A percentile compares a stretch with the other conserved stretches of the same genome.
Conservation (phyloP, 1,140 invertebrate genomes). For the Drosophila setifemur region DNA sequence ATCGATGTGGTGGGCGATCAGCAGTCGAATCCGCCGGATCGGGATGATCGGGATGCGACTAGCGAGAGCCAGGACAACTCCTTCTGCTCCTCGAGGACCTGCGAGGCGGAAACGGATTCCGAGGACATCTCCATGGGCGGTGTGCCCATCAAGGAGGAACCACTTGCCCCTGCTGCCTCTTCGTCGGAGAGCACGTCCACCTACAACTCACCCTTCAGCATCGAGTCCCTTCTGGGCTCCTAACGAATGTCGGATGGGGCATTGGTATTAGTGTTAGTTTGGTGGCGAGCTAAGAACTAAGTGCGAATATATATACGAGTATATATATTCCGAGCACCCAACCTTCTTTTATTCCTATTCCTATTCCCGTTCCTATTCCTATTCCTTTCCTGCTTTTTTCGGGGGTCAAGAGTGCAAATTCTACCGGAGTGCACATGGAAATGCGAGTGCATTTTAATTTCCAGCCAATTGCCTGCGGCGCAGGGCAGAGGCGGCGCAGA, state of each 20-base stretch:
- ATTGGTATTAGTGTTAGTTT: background rate
- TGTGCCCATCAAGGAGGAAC: constrained; percentile 19
- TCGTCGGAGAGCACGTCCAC: constrained; percentile 18
- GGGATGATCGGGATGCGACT: background rate
- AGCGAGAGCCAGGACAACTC: constrained; percentile 85
- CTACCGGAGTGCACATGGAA: constrained; percentile 2
- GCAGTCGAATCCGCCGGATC: too few relatives aligned
- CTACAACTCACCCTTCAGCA: constrained; percentile 87
- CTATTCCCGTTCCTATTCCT: too few relatives aligned
- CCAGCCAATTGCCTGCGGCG: constrained; percentile 50
- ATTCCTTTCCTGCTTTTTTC: constrained; percentile 5
- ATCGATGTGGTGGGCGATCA: constrained; percentile 84
- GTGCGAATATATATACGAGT: too few relatives aligned
- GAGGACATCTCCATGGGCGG: background rate
- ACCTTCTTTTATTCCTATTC: too few relatives aligned
- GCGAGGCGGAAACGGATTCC: constrained; percentile 11
- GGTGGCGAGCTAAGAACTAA: constrained; percentile 17
- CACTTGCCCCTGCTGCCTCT: background rate
- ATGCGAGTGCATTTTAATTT: constrained; percentile 62
- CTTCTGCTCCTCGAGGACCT: constrained; percentile 83
- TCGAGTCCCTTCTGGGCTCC: constrained; percentile 88
- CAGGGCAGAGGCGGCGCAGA: background rate
- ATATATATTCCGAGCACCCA: background rate
- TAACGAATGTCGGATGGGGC: constrained; percentile 19
- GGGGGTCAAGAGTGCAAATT: background rate